phyloP scores from a whole-genome alignment of 2,113 vertebrate genomes.

The Pitta sordida region DNA sequence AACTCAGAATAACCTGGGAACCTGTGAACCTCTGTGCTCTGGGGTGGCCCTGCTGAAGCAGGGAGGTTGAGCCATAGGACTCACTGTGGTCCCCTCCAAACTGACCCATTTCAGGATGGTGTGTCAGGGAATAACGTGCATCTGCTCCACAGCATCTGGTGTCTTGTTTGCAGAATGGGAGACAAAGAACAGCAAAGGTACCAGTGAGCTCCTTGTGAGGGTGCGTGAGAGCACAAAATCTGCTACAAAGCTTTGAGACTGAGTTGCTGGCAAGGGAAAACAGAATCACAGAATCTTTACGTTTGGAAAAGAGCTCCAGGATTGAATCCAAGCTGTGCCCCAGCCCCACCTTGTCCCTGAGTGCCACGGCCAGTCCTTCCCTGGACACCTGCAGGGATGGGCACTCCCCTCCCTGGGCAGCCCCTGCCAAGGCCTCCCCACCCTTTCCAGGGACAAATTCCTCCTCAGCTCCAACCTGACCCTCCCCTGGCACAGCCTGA shows the following conservation, averaged over 20 bases:
- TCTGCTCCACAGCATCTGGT: neutral
- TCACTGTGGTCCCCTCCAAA: neutral
- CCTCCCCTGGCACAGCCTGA: neutral
- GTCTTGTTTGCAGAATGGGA: neutral
- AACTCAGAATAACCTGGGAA: no score
- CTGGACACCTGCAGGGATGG: neutral
- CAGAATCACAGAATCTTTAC: neutral
- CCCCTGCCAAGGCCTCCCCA: neutral
- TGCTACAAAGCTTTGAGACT: neutral
- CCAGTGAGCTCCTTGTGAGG: neutral
- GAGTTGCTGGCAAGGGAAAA: neutral
- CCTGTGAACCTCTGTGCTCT: no score
- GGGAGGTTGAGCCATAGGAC: no score
- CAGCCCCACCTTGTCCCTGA: neutral
- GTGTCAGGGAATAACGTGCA: neutral
- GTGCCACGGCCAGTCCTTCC: neutral
- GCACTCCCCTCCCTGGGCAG: neutral
- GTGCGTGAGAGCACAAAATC: neutral
- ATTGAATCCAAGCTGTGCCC: neutral
- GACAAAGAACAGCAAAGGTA: neutral
- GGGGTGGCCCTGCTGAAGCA: no score
- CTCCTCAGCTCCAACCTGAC: neutral
- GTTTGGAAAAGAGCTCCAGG: neutral
- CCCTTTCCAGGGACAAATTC: neutral
- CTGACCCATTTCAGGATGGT: neutral